Conservation (phyloP, 2,888 invertebrate genomes). For the Eudiplozoon nipponicum region DNA sequence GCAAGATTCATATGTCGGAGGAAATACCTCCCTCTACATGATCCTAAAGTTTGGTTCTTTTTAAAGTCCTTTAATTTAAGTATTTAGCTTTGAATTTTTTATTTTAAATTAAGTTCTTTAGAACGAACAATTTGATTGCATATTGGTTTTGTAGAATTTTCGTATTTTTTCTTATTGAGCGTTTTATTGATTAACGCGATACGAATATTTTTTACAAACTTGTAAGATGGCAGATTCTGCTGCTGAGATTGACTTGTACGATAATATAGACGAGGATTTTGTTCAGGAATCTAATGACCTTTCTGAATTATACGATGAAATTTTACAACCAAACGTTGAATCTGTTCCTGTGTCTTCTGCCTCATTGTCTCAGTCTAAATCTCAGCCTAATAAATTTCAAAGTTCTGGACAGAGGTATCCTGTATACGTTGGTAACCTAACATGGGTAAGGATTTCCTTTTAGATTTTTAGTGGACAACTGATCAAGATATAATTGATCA, state of each 20-base stretch:
- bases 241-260: conserved; percentile 3
- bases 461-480: conserved; percentile 56
- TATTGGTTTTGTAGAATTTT: too few relatives aligned
- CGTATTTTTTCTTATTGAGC: too few relatives aligned
- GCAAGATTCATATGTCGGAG: too few relatives aligned
- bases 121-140: too few relatives aligned
- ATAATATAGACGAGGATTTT: background rate
- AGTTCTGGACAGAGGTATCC: conserved; percentile 31
- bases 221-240: too few relatives aligned
- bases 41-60: too few relatives aligned
- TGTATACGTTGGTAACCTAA: conserved; percentile 79
- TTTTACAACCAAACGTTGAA: background rate
- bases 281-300: conserved; percentile 1
- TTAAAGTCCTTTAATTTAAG: too few relatives aligned
- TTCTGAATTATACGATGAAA: conserved; percentile 2
- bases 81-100: too few relatives aligned
- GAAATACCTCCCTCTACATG: too few relatives aligned
- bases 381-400: background rate
- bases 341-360: background rate
- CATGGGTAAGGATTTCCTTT: conserved; percentile 43
- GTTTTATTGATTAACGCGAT: too few relatives aligned
- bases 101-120: too few relatives aligned
- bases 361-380: conserved; percentile 4
- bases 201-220: too few relatives aligned
- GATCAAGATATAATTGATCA: conserved; percentile 73